Conservation (phyloP, 2,797 vertebrate species). For the Diglossa cyanea region DNA sequence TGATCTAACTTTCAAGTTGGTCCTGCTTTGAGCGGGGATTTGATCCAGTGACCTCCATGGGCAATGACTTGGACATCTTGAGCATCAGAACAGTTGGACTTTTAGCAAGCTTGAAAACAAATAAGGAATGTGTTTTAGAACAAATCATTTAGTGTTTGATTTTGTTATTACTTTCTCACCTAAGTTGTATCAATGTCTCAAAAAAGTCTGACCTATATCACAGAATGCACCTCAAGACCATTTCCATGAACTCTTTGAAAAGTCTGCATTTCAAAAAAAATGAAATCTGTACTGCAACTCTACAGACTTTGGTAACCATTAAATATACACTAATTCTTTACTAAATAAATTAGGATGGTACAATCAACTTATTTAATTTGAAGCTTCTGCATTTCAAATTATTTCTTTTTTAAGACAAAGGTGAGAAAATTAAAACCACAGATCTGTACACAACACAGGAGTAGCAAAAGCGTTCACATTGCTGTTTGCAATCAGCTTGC, state of each 20-base stretch:
- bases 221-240: neutral
- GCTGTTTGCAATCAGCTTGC: neutral
- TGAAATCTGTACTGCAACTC: neutral
- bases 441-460: neutral
- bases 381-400: neutral
- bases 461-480: neutral
- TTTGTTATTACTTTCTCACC: neutral
- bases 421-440: neutral
- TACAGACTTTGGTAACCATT: neutral
- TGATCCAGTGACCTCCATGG: neutral
- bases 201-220: neutral
- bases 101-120: neutral
- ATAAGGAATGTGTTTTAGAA: neutral
- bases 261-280: neutral
- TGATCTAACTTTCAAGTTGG: neutral
- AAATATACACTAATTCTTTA: neutral
- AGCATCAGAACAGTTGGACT: neutral
- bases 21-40: neutral
- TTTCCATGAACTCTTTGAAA: neutral
- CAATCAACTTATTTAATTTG: neutral
- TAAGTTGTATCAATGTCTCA: accelerated
- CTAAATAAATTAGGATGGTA: neutral
- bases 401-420: neutral
- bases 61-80: neutral
- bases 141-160: neutral